Base-by-base conservation (phyloP, 2,888 invertebrate genomes). In the Drosophila atroscutellata region DNA sequence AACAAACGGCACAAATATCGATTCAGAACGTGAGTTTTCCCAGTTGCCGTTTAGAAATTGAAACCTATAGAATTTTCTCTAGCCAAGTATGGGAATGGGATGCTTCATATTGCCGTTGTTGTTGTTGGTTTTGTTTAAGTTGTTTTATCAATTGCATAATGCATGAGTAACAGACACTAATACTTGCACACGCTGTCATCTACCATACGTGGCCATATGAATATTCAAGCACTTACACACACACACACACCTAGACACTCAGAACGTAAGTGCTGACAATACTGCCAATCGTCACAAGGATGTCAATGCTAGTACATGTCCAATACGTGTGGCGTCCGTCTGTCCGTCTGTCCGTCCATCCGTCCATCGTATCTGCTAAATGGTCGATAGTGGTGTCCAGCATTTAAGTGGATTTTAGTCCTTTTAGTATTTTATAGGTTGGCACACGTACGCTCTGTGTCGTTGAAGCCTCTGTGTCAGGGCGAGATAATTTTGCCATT, bases 121-220 rank as follows among this genome's bases (percentile, higher is more conserved):
- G 68, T 34, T 74, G 65, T 45, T 51, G 50, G 50, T 69, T 68
- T 47, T 49, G 50, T 50, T 69, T 70, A 49, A 45, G 63, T 54
- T 47, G 47, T 67, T 67, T 59, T 28, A 63, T 55, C 57, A 77
- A 74, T 87, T 86, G 86, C 86, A 87, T 86, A 85, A 87, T 81
- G 81, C 80, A 87, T 86, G 84, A 81, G 61, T 52, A 63, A 51
- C 69, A 67, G 72, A 65, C 61, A 67, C 83, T 62, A 74, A 67
- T 58, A 67, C 72, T 61, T 64, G 63, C 54, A 52, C 66, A 72
- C 28, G n/a, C 37, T n/a, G 34, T 24, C 54, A 77, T 30, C 67
- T 34, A 49, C 63, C 28, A 28, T 15, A 26, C 55, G 42, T 34
- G 26, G 45, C 26, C 49, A 50, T 68, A 84, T 80, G 86, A 83